phyloP scores from a whole-genome alignment of 2,888 invertebrate species.

The Stenurella melanura region DNA sequence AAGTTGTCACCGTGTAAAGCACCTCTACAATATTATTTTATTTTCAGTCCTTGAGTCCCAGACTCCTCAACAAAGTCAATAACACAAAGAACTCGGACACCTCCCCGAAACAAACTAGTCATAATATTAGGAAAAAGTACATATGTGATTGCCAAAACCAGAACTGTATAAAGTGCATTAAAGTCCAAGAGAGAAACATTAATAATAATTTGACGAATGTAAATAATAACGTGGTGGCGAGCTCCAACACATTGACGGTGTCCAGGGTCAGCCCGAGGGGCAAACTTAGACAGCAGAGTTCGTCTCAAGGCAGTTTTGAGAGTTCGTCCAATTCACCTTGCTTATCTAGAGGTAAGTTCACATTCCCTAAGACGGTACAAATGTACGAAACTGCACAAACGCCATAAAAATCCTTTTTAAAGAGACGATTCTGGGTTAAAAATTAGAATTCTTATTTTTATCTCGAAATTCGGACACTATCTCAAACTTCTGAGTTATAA shows the following conservation, averaged over 20 bases:
- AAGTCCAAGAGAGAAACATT: constrained; percentile 64
- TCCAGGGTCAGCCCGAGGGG: constrained; percentile 63
- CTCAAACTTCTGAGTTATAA: too few relatives aligned
- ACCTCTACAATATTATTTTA: background rate
- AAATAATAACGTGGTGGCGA: constrained; percentile 65
- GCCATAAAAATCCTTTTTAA: too few relatives aligned
- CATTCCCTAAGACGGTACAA: background rate
- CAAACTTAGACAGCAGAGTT: constrained; percentile 71
- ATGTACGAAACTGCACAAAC: too few relatives aligned
- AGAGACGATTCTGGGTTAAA: too few relatives aligned
- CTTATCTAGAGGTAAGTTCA: constrained; percentile 75
- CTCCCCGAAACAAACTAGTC: constrained; percentile 70
- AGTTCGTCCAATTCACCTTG: constrained; percentile 76
- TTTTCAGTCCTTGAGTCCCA: constrained; percentile 56
- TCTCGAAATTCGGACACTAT: too few relatives aligned
- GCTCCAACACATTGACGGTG: constrained; percentile 66
- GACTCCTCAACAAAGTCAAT: constrained; percentile 59
- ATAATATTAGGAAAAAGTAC: constrained; percentile 59
- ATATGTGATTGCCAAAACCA: constrained; percentile 63
- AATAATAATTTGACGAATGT: constrained; percentile 68
- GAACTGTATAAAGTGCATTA: constrained; percentile 67
- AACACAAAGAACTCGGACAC: constrained; percentile 44
- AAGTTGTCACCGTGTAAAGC: too few relatives aligned
- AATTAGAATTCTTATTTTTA: too few relatives aligned
- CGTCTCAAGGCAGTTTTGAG: constrained; percentile 73